phyloP scores from a whole-genome alignment of 2,888 invertebrate species.

The Cerastis leucographa region DNA sequence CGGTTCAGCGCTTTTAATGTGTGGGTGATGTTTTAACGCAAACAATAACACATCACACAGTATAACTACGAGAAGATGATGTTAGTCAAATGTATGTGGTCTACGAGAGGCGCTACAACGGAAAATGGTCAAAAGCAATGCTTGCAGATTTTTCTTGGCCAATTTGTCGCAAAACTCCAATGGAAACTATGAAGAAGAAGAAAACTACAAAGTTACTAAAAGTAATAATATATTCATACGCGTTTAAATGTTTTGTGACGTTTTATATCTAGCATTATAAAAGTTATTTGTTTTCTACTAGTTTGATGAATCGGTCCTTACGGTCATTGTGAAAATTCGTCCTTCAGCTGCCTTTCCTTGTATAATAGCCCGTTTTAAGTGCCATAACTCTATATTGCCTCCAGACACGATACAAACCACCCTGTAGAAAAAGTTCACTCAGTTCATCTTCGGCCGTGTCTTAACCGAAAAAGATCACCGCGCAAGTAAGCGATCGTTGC shows the following conservation, averaged over 20 bases:
- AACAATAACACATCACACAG: not conserved
- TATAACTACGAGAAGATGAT: not conserved
- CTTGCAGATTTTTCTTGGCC: no score
- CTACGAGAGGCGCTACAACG: no score
- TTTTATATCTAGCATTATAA: no score
- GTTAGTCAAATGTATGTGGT: not conserved
- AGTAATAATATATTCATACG: no score
- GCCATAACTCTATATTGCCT: slow-evolving; percentile 71
- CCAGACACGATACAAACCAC: slow-evolving; percentile 80
- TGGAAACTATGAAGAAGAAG: no score
- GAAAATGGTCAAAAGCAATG: no score
- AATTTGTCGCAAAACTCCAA: no score
- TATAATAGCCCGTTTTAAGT: slow-evolving; percentile 68
- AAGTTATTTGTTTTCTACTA: not conserved
- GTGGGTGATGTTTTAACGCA: not conserved
- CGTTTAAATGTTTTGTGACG: no score
- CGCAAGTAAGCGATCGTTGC: not conserved
- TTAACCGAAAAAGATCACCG: not conserved
- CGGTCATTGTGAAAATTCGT: slow-evolving; percentile 71
- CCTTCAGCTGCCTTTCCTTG: slow-evolving; percentile 76
- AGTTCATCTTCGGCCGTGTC: not conserved
- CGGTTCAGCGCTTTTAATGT: no score
- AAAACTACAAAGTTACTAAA: no score
- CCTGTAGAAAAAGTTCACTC: slow-evolving; percentile 61
- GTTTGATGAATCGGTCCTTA: slow-evolving; percentile 54